Base-by-base conservation (phyloP, 2,797 vertebrate genomes). In the Pseudotriccus pelzelni region DNA sequence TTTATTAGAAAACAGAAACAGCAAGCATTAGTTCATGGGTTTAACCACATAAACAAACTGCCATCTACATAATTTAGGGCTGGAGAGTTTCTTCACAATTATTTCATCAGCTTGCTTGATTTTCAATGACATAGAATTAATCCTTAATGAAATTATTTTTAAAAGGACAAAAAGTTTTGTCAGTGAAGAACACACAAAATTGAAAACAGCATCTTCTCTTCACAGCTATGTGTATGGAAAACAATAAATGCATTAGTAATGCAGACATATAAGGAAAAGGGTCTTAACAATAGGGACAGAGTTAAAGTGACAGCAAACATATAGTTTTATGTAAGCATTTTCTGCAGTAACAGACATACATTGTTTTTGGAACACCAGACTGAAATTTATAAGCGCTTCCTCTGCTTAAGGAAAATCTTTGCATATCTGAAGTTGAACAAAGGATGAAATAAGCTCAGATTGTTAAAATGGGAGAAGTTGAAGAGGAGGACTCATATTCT, bases 331-430 rank as follows among this genome's bases (percentile, higher is more conserved):
- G 5, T n/a, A 41, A 74, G 25, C 12, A 21, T 55, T 10, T 36
- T 86, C 58, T 89, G 32, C 74, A 82, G 25, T 0, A 1, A 62
- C 24, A 73, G 16, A 53, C 8, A 9, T 62, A 18, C 6, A 8
- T 2, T 46, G 6, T 4, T 27, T 12, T 1, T 69, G 28, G 30
- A 68, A 43, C 7, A 75, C 2, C 4, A 2, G 41, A 22, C 4
- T 56, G 9, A 14, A 72, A 52, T 58, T 50, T 18, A 43, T 47
- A 60, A 58, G 1, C 2, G 7, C 7, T 80, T 89, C 16, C 69
- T 43, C 62, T 60, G 7, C 12, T 46, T 46, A 68, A 64, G 20
- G 5, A 70, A 92, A 68, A 49, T 9, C 11, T 75, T 58, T 41
- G 20, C 4, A 6, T 44, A 22, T 22, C 49, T 67, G 34, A 78